Evolutionary conservation across 2,888 invertebrate genomes (phyloP), one percentile per base, ranked within the genome.

Genomic region (Synergus itoensis): DNA sequence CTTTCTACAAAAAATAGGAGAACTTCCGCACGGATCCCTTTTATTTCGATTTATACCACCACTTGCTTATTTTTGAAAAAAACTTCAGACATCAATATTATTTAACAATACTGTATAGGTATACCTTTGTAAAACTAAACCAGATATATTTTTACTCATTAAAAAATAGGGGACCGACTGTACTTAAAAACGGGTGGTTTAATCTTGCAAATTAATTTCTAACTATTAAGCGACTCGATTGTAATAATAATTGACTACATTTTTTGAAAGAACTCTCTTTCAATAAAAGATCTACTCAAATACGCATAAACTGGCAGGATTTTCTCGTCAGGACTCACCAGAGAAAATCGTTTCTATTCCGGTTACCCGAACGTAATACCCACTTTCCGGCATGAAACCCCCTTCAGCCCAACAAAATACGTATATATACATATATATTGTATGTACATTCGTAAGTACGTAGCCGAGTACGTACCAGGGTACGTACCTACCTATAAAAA

Each of bases 291-390:
- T 64, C 43, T 67, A 67, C 43, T 69, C 14, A 28, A 69, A 69
- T 69, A 36, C 62, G 43, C 16, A 62, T 18, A 76, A 81, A 79
- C 79, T 83, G 77, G 78, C 78, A 80, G 69, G 78, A 80, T 79
- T 83, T 81, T 60, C 75, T 77, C 73, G 40, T 41, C 45, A 79
- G 40, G 75, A 63, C 76, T 60, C 78, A 79, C 84, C 78, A 78
- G 78, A 85, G 82, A 83, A 84, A 84, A 85, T 79, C 82, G 82
- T 83, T 86, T 85, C 82, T 81, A 84, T 84, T 80, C 82, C 80
- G 83, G 80, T 85, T 86, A 84, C 83, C 81, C 81, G 79, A 75
- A 81, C 80, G 82, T 85, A 86, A 87, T 84, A 84, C 81, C 83
- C 84, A 86, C 84, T 86, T 85, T 83, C 83, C 83, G 79, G 80